Base-by-base conservation (phyloP, 2,797 vertebrate genomes). In the Pyrocephalus nanus region DNA sequence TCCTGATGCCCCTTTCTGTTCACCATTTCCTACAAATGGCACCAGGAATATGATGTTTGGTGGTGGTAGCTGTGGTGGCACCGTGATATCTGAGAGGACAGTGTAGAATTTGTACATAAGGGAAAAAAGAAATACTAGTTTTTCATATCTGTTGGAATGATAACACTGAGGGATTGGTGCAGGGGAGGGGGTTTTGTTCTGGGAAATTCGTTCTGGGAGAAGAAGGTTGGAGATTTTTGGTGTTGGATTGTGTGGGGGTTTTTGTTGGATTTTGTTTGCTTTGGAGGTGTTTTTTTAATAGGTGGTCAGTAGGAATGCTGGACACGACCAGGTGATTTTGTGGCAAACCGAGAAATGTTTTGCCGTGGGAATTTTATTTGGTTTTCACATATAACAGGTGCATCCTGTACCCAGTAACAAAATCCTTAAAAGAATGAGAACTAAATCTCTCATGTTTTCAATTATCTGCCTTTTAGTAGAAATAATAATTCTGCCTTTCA, bases 31-130 rank as follows among this genome's bases (percentile, higher is more conserved):
- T 65, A 3, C 3, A 6, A 64, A 53, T 3, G 2, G 7, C 23
- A 20, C 14, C 12, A 30, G 40, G 27, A 92, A 8, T 45, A 2
- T 15, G 30, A 6, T 48, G 22, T 77, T 72, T 0, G 0, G 0
- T 76, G 42, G 6, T 42, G 18, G 25, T 73, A 30, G 43, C 45
- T 84, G 6, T 45, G 10, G 16, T 65, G 53, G 20, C 48, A 21
- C 13, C 0, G 0, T 70, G 40, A 22, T 61, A 30, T 21, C 13
- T 73, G 32, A 45, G 72, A 74, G 36, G 12, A 78, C 14, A 60
- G 27, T 78, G 22, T 47, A 62, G 40, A 77, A 81, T n/a, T 75
- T 30, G 8, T 65, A 8, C 7, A 18, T 79, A 17, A 3, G 3
- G 42, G 25, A 7, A 32, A 60, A 60, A 40, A 58, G 8, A 25